Percentiles rank a stretch among this genome's conserved stretches.
These are phyloP conservation scores for Acronicta alni DNA, from an alignment of 2,888 invertebrate species.

Conservation along the genomic window DNA sequence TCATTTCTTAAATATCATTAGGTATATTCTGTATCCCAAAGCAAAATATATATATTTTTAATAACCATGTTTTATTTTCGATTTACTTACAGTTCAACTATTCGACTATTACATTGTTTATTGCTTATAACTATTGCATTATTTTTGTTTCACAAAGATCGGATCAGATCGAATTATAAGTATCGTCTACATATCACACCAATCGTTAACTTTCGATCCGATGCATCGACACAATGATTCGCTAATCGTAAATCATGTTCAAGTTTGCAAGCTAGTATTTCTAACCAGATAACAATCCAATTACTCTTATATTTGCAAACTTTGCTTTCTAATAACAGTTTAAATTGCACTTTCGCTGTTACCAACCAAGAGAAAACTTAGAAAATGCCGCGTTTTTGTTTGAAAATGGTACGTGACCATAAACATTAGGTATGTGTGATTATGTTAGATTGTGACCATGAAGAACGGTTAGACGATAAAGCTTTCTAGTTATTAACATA, in stretches of 20 bases:
- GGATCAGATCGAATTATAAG: too few relatives aligned
- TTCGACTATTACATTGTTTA: too few relatives aligned
- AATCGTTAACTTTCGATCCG: slow-evolving; percentile 10
- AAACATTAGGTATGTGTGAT: slow-evolving; percentile 63
- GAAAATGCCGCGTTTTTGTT: slow-evolving; percentile 65
- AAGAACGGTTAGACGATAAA: slow-evolving; percentile 26
- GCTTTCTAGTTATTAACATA: slow-evolving; percentile 43
- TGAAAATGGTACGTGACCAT: slow-evolving; percentile 58
- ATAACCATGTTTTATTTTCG: too few relatives aligned
- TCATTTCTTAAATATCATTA: too few relatives aligned
- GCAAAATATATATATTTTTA: too few relatives aligned
- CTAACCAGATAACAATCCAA: slow-evolving; percentile 29
- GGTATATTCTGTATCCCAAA: too few relatives aligned
- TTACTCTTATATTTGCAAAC: slow-evolving; percentile 49
- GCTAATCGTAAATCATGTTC: slow-evolving; percentile 22
- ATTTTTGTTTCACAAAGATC: too few relatives aligned
- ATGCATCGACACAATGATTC: slow-evolving; percentile 21
- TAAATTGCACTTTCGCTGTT: slow-evolving; percentile 74
- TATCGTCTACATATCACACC: slow-evolving; percentile 11
- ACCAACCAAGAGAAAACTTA: slow-evolving; percentile 63
- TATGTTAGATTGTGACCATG: slow-evolving; percentile 51
- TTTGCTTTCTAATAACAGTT: slow-evolving; percentile 71
- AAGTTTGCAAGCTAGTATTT: slow-evolving; percentile 14
- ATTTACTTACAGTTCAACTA: too few relatives aligned
- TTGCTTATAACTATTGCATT: too few relatives aligned